Percentiles rank a stretch among this genome's conserved stretches.
phyloP scores from a whole-genome alignment of 2,113 vertebrate genomes.

The Takifugu bimaculatus region DNA sequence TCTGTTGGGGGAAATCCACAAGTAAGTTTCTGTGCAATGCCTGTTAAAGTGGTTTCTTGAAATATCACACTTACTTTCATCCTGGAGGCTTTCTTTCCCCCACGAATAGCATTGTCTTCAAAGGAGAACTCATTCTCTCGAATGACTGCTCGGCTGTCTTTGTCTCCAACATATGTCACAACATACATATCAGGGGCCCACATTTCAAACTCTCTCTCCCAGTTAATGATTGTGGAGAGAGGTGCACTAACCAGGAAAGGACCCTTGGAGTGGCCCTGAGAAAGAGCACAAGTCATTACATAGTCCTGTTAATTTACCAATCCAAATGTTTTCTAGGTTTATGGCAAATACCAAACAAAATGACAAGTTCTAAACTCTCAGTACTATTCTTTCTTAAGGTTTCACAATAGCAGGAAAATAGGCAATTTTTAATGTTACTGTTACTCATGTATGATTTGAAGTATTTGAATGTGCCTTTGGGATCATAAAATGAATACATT shows the following conservation, averaged over 20 bases:
- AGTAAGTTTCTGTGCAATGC: neutral
- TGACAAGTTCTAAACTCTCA: too few species aligned
- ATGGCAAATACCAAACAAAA: too few species aligned
- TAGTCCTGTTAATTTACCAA: too few species aligned
- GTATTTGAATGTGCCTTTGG: too few species aligned
- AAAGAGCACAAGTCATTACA: neutral
- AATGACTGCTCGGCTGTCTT: conserved; percentile 95
- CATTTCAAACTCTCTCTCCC: conserved; percentile 98
- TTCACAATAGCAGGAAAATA: too few species aligned
- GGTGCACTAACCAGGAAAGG: conserved; percentile 96
- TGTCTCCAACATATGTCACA: conserved; percentile 93
- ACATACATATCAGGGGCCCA: conserved; percentile 99
- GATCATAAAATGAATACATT: too few species aligned
- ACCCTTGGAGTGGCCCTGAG: conserved; percentile 94
- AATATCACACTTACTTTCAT: conserved; percentile 85
- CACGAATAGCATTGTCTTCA: conserved; percentile 95
- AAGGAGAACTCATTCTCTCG: conserved; percentile 97
- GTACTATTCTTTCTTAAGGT: too few species aligned
- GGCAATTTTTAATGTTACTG: too few species aligned
- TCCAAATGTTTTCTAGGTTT: too few species aligned
- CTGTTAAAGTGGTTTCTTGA: neutral
- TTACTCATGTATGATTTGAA: too few species aligned
- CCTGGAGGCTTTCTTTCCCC: conserved; percentile 93
- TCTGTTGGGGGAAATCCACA: conserved; percentile 68
- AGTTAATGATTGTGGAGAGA: conserved; percentile 98